Conservation (phyloP, 1,140 invertebrate genomes). For the Calliphora vicina region DNA sequence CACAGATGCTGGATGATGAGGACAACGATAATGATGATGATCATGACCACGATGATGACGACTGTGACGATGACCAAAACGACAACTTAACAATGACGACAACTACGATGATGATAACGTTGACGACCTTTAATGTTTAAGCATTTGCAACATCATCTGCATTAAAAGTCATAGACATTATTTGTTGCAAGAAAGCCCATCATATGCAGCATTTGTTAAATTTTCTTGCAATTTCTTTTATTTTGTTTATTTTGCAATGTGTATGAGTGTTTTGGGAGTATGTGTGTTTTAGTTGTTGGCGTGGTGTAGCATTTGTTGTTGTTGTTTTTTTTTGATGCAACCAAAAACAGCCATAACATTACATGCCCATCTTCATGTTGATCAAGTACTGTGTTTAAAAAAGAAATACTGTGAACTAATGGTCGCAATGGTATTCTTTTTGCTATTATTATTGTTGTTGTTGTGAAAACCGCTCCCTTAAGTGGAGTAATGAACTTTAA, state of each 20-base stretch:
- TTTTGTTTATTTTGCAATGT: neutral
- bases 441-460: neutral
- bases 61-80: slow-evolving; percentile 2
- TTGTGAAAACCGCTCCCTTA: slow-evolving; percentile 1
- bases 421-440: neutral
- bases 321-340: neutral
- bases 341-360: slow-evolving; percentile 4
- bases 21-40: neutral
- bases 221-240: neutral
- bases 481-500: neutral
- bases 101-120: neutral
- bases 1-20: neutral
- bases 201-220: neutral
- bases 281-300: neutral
- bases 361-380: neutral
- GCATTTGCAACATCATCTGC: slow-evolving; percentile 9
- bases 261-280: neutral
- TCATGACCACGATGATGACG: neutral
- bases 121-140: slow-evolving; percentile 9
- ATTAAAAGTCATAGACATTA: slow-evolving; percentile 2
- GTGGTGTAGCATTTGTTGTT: neutral
- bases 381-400: neutral
- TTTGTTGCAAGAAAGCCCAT: neutral
- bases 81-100: slow-evolving; percentile 3
- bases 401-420: neutral